These are phyloP conservation scores for Diachrysia chrysitis DNA, from an alignment of 2,888 invertebrate species.

Conservation along the genomic window DNA sequence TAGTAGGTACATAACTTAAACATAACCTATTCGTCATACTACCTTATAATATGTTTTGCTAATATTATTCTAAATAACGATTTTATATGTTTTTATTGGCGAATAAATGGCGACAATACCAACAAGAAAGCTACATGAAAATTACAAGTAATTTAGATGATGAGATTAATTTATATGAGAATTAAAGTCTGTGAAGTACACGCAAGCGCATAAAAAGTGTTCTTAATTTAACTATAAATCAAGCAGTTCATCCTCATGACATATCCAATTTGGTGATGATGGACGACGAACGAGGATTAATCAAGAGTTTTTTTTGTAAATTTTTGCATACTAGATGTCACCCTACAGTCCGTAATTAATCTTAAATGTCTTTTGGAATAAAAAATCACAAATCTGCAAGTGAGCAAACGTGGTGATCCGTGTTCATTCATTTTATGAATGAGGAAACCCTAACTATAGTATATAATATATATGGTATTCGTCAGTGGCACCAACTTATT, in stretches of 20 bases:
- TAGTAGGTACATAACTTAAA: neutral
- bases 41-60: neutral
- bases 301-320: slow-evolving; percentile 54
- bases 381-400: neutral
- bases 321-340: neutral
- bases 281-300: slow-evolving; percentile 50
- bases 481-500: no score
- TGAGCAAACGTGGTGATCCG: neutral
- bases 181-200: neutral
- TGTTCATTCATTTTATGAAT: no score
- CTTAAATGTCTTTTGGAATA: neutral
- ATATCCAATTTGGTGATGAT: slow-evolving; percentile 70
- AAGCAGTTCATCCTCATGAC: slow-evolving; percentile 65
- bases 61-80: neutral
- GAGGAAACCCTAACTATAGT: no score
- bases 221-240: slow-evolving; percentile 43
- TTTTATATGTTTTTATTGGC: neutral
- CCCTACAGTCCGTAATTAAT: neutral
- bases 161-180: neutral
- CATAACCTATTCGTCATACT: neutral
- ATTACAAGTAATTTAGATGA: no score
- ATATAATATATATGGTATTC: no score
- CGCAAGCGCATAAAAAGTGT: slow-evolving; percentile 42
- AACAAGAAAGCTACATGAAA: no score
- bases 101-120: no score